Percentiles rank a stretch among this genome's conserved stretches.
Evolutionary conservation across 2,113 vertebrate species (phyloP).

Genomic region (Dolichallabes microphthalmus): DNA sequence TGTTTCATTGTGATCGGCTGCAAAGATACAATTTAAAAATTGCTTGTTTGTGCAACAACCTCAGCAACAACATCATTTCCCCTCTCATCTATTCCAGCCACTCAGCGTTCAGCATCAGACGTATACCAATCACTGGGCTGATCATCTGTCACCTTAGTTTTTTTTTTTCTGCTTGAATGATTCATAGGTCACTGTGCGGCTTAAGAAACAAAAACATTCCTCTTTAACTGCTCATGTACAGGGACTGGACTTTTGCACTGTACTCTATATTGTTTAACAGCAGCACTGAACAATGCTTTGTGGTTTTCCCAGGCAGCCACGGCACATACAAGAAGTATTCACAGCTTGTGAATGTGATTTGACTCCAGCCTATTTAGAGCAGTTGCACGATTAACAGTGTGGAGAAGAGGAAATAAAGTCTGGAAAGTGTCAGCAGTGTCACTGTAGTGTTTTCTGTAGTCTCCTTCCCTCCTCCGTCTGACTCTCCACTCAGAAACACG

Average conservation of each 20-base stretch:
- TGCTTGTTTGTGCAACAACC: too few species aligned
- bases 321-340: background rate
- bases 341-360: background rate
- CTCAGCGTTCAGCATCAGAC: too few species aligned
- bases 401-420: background rate
- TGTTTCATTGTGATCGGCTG: too few species aligned
- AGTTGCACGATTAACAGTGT: background rate
- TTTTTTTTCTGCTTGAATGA: too few species aligned
- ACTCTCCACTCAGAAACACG: background rate
- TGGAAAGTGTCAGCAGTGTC: constrained; percentile 6
- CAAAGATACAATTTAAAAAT: too few species aligned
- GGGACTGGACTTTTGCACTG: background rate
- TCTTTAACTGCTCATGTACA: too few species aligned
- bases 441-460: background rate
- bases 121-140: too few species aligned
- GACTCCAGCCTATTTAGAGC: background rate
- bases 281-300: background rate
- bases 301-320: background rate
- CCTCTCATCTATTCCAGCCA: too few species aligned
- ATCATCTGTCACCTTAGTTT: too few species aligned
- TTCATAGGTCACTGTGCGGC: too few species aligned
- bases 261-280: background rate
- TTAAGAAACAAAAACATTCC: too few species aligned
- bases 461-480: background rate
- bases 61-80: too few species aligned